A percentile compares a stretch with the other conserved stretches of the same genome.
Evolutionary conservation across 2,113 vertebrate genomes (phyloP).

Genomic region (Dunckerocampus dactyliophorus): DNA sequence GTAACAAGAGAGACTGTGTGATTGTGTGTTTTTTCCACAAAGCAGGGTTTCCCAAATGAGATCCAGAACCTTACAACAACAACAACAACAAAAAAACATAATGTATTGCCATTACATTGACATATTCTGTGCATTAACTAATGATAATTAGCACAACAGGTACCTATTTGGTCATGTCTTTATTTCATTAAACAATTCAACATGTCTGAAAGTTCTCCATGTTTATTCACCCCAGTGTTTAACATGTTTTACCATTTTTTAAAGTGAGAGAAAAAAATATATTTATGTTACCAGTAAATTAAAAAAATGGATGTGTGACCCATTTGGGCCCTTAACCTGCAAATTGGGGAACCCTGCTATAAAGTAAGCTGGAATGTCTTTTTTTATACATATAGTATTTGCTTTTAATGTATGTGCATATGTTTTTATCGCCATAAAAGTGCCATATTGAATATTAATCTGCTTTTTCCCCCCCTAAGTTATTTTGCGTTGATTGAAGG

Average conservation of each 20-base stretch:
- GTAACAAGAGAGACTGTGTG: not conserved
- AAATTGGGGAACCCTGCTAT: not conserved
- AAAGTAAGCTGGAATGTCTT: not conserved
- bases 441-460: constrained; percentile 47
- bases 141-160: not conserved
- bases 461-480: constrained; percentile 34
- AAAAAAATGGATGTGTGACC: not conserved
- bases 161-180: no score
- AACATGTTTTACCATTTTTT: no score
- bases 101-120: not conserved
- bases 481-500: constrained; percentile 51
- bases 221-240: no score
- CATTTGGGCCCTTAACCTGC: not conserved
- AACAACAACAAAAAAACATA: not conserved
- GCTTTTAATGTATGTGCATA: constrained; percentile 4
- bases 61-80: not conserved
- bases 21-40: not conserved
- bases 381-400: no score
- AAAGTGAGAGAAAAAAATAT: no score
- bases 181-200: no score
- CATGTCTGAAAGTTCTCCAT: no score
- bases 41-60: constrained; percentile 20
- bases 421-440: constrained; percentile 49
- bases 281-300: no score
- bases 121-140: constrained; percentile 13